Conservation (phyloP, 2,888 invertebrate species). For the Belgica antarctica region DNA sequence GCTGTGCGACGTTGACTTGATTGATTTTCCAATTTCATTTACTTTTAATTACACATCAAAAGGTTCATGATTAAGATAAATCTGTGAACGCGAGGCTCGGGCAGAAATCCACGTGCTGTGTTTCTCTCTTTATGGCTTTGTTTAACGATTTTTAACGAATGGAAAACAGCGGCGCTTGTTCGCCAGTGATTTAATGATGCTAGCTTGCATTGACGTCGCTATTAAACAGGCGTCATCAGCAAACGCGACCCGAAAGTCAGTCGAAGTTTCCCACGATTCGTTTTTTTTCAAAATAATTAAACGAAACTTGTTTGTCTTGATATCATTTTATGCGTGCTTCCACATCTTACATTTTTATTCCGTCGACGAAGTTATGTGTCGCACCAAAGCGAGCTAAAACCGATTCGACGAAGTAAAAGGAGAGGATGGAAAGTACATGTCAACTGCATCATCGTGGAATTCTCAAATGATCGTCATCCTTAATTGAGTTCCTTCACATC, state of each 20-base stretch:
- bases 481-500: slow-evolving; percentile 19
- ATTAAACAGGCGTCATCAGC: background rate
- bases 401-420: background rate
- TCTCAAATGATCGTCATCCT: background rate
- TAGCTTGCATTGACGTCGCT: background rate
- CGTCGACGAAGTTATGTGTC: background rate
- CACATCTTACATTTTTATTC: background rate
- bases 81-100: slow-evolving; percentile 6
- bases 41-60: slow-evolving; percentile 24
- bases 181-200: background rate
- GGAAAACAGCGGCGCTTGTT: background rate
- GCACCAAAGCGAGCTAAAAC: background rate
- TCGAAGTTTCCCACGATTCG: slow-evolving; percentile 20
- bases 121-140: background rate
- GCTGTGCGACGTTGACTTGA: slow-evolving; percentile 15
- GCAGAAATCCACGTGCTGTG: slow-evolving; percentile 41
- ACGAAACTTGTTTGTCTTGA: slow-evolving; percentile 43
- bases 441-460: background rate
- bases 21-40: slow-evolving; percentile 10
- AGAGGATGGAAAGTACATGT: background rate
- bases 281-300: slow-evolving; percentile 23
- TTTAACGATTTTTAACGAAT: background rate
- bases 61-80: slow-evolving; percentile 27
- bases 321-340: slow-evolving; percentile 30
- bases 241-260: background rate